These are phyloP conservation scores for Brachionus angularis DNA, from an alignment of 1,140 invertebrate genomes.

Conservation along the genomic window DNA sequence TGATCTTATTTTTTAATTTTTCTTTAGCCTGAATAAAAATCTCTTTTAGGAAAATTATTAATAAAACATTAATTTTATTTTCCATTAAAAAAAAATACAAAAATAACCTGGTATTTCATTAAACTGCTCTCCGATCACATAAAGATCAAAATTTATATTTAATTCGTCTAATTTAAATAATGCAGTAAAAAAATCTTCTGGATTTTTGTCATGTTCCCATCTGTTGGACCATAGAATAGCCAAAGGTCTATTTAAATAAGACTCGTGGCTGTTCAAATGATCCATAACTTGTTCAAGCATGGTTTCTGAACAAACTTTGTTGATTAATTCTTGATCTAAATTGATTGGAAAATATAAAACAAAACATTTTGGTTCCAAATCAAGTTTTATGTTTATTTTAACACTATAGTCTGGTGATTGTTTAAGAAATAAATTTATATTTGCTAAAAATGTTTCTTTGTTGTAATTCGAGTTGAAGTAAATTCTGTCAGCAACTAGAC, in stretches of 20 bases:
- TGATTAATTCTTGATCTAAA: conserved; percentile 50
- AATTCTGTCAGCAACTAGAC: conserved; percentile 67
- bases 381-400: conserved; percentile 58
- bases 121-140: conserved; percentile 65
- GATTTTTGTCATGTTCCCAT: conserved; percentile 76
- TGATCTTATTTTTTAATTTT: conserved; percentile 61
- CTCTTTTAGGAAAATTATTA: conserved; percentile 46
- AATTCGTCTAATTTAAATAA: conserved; percentile 62
- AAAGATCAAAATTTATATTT: conserved; percentile 63
- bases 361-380: conserved; percentile 63
- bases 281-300: no score
- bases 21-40: conserved; percentile 58
- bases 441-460: conserved; percentile 65
- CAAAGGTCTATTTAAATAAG: conserved; percentile 51
- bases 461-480: conserved; percentile 73
- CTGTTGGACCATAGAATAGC: conserved; percentile 73
- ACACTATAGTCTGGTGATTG: conserved; percentile 65
- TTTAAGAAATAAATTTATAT: conserved; percentile 65
- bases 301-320: not conserved
- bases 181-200: conserved; percentile 64
- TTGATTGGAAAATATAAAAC: conserved; percentile 68
- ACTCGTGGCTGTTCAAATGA: no score
- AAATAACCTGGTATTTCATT: conserved; percentile 62
- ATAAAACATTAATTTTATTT: no score
- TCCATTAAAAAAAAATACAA: no score